Conservation (phyloP, 2,888 invertebrate species). For the Rhopalosiphum nymphaeae region DNA sequence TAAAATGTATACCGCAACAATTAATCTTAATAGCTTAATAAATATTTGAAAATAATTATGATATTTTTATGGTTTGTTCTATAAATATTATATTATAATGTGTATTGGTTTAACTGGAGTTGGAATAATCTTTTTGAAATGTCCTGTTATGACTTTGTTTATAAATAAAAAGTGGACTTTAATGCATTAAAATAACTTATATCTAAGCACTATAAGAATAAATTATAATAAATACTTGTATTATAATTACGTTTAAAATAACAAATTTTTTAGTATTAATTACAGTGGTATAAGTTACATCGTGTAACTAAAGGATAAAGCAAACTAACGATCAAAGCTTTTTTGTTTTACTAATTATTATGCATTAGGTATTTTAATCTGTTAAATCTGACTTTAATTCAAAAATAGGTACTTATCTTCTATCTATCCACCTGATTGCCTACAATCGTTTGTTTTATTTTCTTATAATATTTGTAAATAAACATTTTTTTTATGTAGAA, state of each 20-base stretch:
- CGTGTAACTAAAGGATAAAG: too few species aligned
- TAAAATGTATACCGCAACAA: background rate
- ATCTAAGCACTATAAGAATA: background rate
- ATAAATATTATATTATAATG: background rate
- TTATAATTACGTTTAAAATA: background rate
- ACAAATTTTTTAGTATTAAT: background rate
- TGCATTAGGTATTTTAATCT: too few species aligned
- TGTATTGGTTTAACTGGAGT: background rate
- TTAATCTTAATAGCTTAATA: conserved; percentile 2
- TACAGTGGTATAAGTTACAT: background rate
- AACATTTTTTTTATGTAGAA: background rate
- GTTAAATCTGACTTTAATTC: too few species aligned
- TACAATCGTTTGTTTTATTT: background rate
- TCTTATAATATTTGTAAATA: background rate
- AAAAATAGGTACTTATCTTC: too few species aligned
- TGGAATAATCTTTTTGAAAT: background rate
- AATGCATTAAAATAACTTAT: background rate
- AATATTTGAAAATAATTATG: background rate
- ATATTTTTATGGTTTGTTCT: background rate
- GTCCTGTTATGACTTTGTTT: background rate
- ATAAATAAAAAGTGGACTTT: background rate
- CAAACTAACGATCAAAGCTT: too few species aligned
- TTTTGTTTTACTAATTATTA: too few species aligned
- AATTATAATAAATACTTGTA: background rate
- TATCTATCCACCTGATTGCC: too few species aligned